These are phyloP conservation scores for Periparus ater DNA, from an alignment of 2,797 vertebrate genomes.

Conservation along the genomic window DNA sequence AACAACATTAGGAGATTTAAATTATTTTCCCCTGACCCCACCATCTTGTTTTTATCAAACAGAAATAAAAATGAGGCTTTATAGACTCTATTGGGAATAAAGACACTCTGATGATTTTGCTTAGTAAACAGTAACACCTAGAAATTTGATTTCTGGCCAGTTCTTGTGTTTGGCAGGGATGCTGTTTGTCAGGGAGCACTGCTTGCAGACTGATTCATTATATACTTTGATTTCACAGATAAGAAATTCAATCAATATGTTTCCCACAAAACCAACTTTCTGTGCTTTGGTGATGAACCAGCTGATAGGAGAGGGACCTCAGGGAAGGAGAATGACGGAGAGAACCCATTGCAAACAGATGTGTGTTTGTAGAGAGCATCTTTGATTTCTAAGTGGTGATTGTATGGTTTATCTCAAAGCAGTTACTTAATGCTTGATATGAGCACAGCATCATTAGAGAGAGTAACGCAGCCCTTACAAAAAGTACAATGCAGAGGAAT, in stretches of 20 bases:
- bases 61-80: neutral
- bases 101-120: neutral
- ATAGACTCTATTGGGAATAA: neutral
- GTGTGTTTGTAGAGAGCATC: neutral
- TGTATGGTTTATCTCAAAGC: neutral
- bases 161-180: neutral
- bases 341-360: neutral
- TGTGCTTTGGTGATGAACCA: neutral
- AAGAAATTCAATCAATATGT: constrained; percentile 20
- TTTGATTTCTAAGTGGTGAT: neutral
- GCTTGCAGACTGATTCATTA: neutral
- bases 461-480: neutral
- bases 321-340: neutral
- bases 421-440: neutral
- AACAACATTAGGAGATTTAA: neutral
- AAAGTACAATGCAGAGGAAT: neutral
- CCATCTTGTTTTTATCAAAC: constrained; percentile 32
- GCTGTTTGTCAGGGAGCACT: neutral
- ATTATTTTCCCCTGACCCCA: neutral
- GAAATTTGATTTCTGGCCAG: neutral
- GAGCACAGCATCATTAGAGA: neutral
- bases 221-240: constrained; percentile 23
- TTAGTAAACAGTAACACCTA: constrained; percentile 2
- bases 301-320: neutral
- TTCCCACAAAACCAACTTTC: neutral